Evolutionary conservation across 1,140 invertebrate genomes (phyloP).

Genomic region (Tetramorium simillimum): DNA sequence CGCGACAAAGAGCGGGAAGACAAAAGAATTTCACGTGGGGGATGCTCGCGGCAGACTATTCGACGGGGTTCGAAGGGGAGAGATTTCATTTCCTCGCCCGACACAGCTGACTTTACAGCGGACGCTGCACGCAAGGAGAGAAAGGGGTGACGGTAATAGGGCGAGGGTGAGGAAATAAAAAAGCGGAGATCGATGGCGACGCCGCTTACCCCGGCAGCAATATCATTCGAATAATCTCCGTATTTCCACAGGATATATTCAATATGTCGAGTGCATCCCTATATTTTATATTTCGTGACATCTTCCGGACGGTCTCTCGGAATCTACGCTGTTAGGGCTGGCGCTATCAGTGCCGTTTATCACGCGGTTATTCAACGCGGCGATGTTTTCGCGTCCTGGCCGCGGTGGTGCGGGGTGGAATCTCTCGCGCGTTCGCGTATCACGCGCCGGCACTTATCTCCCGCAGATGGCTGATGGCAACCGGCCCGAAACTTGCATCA

Average conservation of each 20-base stretch:
- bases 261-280: too few species aligned
- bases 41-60: not conserved
- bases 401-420: not conserved
- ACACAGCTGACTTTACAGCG: not conserved
- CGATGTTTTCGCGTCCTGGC: not conserved
- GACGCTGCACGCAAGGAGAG: not conserved
- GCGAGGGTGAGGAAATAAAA: not conserved
- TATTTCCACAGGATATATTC: too few species aligned
- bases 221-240: too few species aligned
- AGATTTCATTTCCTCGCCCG: not conserved
- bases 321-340: too few species aligned
- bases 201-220: not conserved
- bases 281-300: too few species aligned
- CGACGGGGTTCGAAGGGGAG: not conserved
- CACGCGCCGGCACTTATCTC: conserved; percentile 12
- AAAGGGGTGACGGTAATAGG: not conserved
- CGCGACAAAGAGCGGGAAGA: not conserved
- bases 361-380: not conserved
- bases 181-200: not conserved
- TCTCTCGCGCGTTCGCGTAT: not conserved
- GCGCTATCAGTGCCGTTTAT: conserved; percentile 10
- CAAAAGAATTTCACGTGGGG: not conserved
- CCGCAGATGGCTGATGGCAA: conserved; percentile 48
- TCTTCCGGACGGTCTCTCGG: too few species aligned
- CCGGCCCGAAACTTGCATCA: conserved; percentile 68